Evolutionary conservation across 2,888 invertebrate species (phyloP), one percentile per base, ranked within the genome.

Genomic region (Trisateles emortualis): DNA sequence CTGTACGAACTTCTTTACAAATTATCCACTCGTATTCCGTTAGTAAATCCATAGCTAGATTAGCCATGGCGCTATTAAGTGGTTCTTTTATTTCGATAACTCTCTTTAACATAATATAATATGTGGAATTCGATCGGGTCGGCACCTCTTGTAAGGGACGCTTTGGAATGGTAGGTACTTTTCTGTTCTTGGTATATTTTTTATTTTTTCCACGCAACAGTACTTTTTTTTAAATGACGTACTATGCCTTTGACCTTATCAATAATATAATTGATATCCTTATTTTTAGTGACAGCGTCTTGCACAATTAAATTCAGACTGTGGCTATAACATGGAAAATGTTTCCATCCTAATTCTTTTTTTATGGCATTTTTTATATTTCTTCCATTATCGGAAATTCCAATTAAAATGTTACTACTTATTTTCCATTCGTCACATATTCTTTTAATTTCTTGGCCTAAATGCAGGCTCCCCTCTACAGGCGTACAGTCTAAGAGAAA

Each of bases 351-450:
- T 4, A 36, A 17, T 3, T 17, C 14, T 17, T 17, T 14, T 36
- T 36, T 17, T 1, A 36, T 17, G 9, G 36, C 36, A 17, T 16
- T 16, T 36, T 52, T 45, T 44, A 52, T 40, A 45, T 45, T 52
- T 45, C 59, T 40, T 1, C 57, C 64, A 36, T 67, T 62, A 17
- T 64, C 61, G 24, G 49, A 24, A 24, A 41, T 36, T 16, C 48
- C 48, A 22, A 17, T 14, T 0, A 44, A n/a, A 4, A 42, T 22
- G 39, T 51, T 58, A 6, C 47, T 14, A 4, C 14, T 35, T 0
- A 53, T 2, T 26, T 50, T 38, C 50, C 50, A 53, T 9, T 58
- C 47, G 5, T 42, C 35, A 4, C 43, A 29, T 3, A 58, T 36
- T n/a, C 32, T 6, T 11, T 14, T 16, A 9, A 52, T 22, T 14